A percentile compares a stretch with the other conserved stretches of the same genome.
Conservation (phyloP, 2,797 vertebrate species). For the Rousettus madagascariensis region DNA sequence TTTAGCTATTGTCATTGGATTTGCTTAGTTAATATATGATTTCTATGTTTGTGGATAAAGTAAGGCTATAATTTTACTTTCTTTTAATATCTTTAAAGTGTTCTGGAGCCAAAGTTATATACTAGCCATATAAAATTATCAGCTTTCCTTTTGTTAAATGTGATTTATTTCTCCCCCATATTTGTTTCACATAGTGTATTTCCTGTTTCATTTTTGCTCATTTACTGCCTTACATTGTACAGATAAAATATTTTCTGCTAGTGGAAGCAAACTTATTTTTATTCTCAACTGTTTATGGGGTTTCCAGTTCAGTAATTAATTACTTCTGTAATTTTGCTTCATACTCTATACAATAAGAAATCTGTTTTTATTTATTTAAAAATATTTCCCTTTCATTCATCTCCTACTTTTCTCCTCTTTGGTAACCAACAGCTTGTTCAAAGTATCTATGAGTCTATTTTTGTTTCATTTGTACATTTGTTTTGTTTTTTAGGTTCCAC, state of each 20-base stretch:
- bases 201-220: not conserved
- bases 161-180: not conserved
- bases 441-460: not conserved
- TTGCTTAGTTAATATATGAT: not conserved
- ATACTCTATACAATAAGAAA: not conserved
- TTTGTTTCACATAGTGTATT: not conserved
- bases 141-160: slow-evolving; percentile 5
- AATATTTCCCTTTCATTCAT: not conserved
- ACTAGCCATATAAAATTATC: not conserved
- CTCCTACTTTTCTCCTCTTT: not conserved
- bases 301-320: not conserved
- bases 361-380: not conserved
- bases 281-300: not conserved
- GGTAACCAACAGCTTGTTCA: not conserved
- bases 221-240: not conserved
- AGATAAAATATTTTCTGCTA: not conserved
- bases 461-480: not conserved
- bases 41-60: not conserved
- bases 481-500: not conserved
- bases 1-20: not conserved
- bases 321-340: not conserved
- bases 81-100: not conserved
- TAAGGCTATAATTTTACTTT: slow-evolving; percentile 33
- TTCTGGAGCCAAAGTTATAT: not conserved
- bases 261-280: not conserved